Evolutionary conservation across 2,113 vertebrate species (phyloP).

Genomic region (Petroica traversi): DNA sequence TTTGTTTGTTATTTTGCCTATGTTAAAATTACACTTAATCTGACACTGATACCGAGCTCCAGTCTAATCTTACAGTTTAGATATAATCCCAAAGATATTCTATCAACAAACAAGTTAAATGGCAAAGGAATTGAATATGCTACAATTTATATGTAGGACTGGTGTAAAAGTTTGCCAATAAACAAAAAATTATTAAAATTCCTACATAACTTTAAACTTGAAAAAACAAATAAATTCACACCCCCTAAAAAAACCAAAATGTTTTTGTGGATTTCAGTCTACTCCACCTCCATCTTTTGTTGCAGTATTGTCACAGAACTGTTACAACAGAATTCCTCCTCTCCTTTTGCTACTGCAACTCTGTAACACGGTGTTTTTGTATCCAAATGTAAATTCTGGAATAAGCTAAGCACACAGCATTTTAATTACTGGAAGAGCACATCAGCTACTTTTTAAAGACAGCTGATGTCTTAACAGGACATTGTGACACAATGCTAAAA

Average conservation of each 20-base stretch:
- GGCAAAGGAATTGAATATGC: background rate
- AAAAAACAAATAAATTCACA: background rate
- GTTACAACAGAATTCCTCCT: background rate
- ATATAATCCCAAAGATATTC: background rate
- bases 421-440: background rate
- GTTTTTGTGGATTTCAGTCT: background rate
- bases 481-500: background rate
- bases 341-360: background rate
- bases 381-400: background rate
- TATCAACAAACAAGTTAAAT: background rate
- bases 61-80: background rate
- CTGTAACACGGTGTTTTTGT: background rate
- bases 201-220: background rate
- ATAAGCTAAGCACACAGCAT: background rate
- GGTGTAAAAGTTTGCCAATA: background rate
- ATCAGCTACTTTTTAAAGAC: background rate
- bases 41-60: background rate
- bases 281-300: background rate
- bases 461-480: background rate
- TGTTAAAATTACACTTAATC: background rate
- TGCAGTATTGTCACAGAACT: background rate
- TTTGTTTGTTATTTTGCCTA: background rate
- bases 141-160: background rate
- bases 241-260: background rate
- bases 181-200: background rate